Percentiles rank a stretch among this genome's conserved stretches.
Conservation (phyloP, 2,797 vertebrate species). For the Tenualosa ilisha region DNA sequence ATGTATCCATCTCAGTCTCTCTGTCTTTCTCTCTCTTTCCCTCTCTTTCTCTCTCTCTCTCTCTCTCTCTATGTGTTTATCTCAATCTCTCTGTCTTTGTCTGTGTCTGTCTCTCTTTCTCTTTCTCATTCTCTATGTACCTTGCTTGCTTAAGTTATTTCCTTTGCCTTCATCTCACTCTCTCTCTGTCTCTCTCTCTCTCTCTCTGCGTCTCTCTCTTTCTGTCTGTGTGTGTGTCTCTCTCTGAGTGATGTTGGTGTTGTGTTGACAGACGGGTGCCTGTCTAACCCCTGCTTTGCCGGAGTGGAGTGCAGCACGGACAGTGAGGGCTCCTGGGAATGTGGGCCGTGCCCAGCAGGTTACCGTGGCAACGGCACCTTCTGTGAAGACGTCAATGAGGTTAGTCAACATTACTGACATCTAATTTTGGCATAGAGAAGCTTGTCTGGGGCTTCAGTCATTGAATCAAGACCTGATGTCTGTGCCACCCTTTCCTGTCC, state of each 20-base stretch:
- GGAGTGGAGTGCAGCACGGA: slow-evolving; percentile 85
- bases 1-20: not conserved
- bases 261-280: slow-evolving; percentile 81
- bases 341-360: slow-evolving; percentile 85
- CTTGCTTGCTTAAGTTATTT: no score
- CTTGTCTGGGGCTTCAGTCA: not conserved
- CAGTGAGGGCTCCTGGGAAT: slow-evolving; percentile 88
- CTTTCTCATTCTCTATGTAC: no score
- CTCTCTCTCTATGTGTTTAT: not conserved
- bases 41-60: not conserved
- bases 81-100: no score
- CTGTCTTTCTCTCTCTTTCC: not conserved
- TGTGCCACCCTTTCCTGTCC: not conserved
- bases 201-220: not conserved
- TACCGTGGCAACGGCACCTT: slow-evolving; percentile 88
- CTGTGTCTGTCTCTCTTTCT: no score
- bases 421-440: no score
- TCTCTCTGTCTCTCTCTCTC: not conserved
- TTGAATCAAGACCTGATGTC: not conserved
- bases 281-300: slow-evolving; percentile 90
- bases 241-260: not conserved
- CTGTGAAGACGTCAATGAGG: slow-evolving; percentile 95
- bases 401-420: slow-evolving; percentile 51
- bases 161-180: not conserved
- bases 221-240: not conserved